These are phyloP conservation scores for Proteles cristata DNA, from an alignment of 2,113 vertebrate species.

Conservation along the genomic window DNA sequence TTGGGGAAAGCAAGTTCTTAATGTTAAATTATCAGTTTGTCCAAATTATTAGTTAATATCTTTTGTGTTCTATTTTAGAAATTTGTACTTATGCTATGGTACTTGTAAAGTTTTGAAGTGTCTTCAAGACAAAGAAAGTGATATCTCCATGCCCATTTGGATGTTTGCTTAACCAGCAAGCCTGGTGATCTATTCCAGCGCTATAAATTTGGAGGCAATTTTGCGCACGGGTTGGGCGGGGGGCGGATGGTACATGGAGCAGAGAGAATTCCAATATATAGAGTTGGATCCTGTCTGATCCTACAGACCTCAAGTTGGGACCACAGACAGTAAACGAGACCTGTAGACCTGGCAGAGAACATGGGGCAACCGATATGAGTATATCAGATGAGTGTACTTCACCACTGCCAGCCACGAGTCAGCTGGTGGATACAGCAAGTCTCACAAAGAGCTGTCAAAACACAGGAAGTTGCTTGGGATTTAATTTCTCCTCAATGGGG, in stretches of 20 bases:
- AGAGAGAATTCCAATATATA: background rate
- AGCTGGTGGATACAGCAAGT: background rate
- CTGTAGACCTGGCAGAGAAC: background rate
- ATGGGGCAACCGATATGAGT: background rate
- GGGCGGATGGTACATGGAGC: background rate
- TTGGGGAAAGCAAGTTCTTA: background rate
- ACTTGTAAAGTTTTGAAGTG: background rate
- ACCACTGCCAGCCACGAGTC: background rate
- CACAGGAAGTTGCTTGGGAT: background rate
- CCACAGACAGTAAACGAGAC: background rate
- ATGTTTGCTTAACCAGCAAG: background rate
- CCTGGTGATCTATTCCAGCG: background rate
- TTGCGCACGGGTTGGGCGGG: background rate
- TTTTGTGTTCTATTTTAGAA: slow-evolving; percentile 12
- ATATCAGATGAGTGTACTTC: background rate
- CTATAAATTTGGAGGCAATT: background rate
- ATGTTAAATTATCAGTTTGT: background rate
- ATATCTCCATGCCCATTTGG: background rate
- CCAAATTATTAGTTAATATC: background rate
- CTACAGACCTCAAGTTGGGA: background rate
- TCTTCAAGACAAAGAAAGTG: background rate
- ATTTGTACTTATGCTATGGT: background rate
- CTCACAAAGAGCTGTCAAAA: background rate
- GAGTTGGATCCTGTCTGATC: background rate
- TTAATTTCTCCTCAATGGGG: background rate